phyloP scores from a whole-genome alignment of 1,140 invertebrate genomes.

The Chionoecetes opilio region DNA sequence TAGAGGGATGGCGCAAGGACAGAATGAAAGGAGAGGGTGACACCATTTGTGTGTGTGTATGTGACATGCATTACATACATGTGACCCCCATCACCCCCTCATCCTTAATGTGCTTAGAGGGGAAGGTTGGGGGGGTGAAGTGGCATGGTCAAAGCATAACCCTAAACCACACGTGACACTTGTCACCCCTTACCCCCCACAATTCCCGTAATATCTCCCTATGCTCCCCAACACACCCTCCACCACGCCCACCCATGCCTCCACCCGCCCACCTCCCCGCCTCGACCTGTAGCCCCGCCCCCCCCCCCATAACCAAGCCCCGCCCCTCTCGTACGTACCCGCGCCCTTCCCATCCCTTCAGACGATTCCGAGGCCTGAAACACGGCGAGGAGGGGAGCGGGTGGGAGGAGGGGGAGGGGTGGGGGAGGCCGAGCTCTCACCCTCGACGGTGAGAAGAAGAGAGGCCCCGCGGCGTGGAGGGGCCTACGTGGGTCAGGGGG shows the following conservation, averaged over 20 bases:
- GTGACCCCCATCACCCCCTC: neutral
- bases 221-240: neutral
- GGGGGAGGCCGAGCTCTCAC: neutral
- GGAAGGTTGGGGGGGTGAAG: neutral
- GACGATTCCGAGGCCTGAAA: slow-evolving; percentile 1
- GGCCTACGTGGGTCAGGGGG: slow-evolving; percentile 22
- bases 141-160: too few species aligned
- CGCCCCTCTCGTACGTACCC: neutral
- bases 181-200: neutral
- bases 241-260: neutral
- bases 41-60: too few species aligned
- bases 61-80: too few species aligned
- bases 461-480: slow-evolving; percentile 21
- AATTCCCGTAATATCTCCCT: neutral
- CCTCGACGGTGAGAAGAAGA: neutral
- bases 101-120: too few species aligned
- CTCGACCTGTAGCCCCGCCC: neutral
- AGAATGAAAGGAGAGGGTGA: neutral
- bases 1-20: neutral
- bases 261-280: neutral
- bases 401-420: neutral
- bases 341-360: neutral
- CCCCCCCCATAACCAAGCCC: neutral
- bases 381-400: too few species aligned
- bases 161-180: too few species aligned